Evolutionary conservation across 1,140 invertebrate genomes (phyloP).

Genomic region (Holotrichia oblita): DNA sequence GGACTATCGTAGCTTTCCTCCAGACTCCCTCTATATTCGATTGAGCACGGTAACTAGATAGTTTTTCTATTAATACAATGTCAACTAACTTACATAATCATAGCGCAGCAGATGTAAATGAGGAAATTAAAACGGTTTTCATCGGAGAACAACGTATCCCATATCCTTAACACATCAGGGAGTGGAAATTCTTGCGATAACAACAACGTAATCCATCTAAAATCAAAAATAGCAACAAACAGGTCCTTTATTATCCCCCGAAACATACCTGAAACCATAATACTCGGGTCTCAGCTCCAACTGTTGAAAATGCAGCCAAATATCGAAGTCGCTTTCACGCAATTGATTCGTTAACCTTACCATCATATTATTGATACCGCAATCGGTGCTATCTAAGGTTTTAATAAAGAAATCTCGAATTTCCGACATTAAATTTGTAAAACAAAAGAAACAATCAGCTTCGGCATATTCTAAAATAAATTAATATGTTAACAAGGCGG

Average conservation of each 20-base stretch:
- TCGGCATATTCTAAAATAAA: constrained; percentile 83
- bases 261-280: constrained; percentile 85
- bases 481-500: not conserved
- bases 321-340: constrained; percentile 77
- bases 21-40: no score
- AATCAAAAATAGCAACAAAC: constrained; percentile 27
- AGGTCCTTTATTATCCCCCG: not conserved
- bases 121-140: constrained; percentile 89
- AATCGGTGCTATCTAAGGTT: constrained; percentile 91
- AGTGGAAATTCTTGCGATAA: constrained; percentile 97
- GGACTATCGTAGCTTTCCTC: no score
- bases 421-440: constrained; percentile 96
- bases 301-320: constrained; percentile 79
- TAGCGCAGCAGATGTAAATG: constrained; percentile 92
- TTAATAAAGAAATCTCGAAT: constrained; percentile 98
- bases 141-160: constrained; percentile 95
- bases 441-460: constrained; percentile 97
- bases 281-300: constrained; percentile 94
- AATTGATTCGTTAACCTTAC: constrained; percentile 78
- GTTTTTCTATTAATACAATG: no score
- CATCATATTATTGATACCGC: constrained; percentile 90
- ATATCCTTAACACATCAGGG: constrained; percentile 94
- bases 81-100: constrained; percentile 86
- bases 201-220: constrained; percentile 94
- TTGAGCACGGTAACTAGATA: no score